Conservation (phyloP, 2,113 vertebrate genomes). For the mouse (Mus musculus) region GRCm39 chr5:18208501-18209000, state of each 20-base stretch:
- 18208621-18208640: background rate
- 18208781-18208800: conserved; percentile 84
- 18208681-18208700: background rate
- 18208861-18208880: conserved; percentile 95
- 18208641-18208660: background rate
- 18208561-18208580: background rate
- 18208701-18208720: background rate
- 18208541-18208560: background rate
- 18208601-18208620: background rate
- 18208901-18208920: background rate
- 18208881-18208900: conserved; percentile 92
- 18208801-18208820: conserved; percentile 96
- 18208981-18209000: rapidly evolving
- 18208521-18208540: too few relatives aligned
- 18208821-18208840: conserved; percentile 96
- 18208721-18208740: background rate
- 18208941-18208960: background rate
- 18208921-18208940: background rate
- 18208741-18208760: conserved; percentile 75
- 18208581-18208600: rapidly evolving
- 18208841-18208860: conserved; percentile 97
- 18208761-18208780: conserved; percentile 87
- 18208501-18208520: background rate
- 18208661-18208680: background rate
- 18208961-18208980: background rate